phyloP scores from a whole-genome alignment of 2,797 vertebrate genomes.

The Catamblyrhynchus diadema region DNA sequence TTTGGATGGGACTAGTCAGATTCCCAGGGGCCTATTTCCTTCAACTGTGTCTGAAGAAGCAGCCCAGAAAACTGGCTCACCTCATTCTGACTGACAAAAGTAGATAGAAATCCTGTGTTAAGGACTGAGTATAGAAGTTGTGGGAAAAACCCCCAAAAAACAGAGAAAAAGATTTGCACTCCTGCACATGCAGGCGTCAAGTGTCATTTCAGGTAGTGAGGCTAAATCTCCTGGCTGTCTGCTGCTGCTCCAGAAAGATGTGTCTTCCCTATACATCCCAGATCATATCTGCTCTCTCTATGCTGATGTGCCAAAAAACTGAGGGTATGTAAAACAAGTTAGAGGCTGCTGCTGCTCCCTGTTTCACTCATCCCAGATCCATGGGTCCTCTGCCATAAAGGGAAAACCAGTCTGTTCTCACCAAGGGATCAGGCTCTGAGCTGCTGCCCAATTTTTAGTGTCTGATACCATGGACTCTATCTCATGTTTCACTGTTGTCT shows the following conservation, averaged over 20 bases:
- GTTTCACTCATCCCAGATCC: not conserved
- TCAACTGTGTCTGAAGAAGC: not conserved
- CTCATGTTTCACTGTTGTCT: not conserved
- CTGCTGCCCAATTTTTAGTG: not conserved
- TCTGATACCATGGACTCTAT: not conserved
- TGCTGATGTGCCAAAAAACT: not conserved
- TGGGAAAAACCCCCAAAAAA: not conserved
- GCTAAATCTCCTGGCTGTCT: not conserved
- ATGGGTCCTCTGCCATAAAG: not conserved
- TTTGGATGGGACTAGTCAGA: not conserved
- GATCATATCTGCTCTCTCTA: not conserved
- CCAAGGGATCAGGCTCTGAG: not conserved
- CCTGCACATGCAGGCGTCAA: not conserved
- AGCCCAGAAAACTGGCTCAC: not conserved
- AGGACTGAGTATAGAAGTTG: not conserved
- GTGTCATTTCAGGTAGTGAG: not conserved
- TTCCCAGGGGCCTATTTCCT: not conserved
- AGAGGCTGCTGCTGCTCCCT: not conserved
- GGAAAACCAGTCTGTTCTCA: not conserved
- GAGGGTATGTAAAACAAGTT: rapidly evolving
- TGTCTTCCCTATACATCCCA: not conserved
- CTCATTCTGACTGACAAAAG: not conserved
- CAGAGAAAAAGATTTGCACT: not conserved
- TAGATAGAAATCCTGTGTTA: not conserved
- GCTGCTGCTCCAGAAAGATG: not conserved